Evolutionary conservation across 1,140 invertebrate genomes (phyloP), one percentile per base, ranked within the genome.

Genomic region (Drosophila hydei): DNA sequence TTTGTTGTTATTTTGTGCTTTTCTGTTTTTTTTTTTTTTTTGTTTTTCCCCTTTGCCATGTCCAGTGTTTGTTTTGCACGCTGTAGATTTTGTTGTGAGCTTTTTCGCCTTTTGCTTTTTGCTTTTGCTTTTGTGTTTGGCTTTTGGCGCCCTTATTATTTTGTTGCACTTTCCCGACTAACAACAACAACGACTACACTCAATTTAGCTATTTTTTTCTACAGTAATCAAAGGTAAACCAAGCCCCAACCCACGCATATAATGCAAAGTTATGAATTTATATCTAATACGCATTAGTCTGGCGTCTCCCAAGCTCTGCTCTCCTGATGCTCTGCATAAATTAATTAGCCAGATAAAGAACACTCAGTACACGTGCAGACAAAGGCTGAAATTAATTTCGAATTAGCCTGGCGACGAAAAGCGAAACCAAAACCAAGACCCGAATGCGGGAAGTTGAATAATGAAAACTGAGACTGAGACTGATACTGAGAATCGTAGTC

Each of bases 101-200:
- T 43, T 58, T 42, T 43, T 52, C 59, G 52, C 73, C 50, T 52
- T 71, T 36, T 56, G 19, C 72, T 63, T 56, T 77, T 80, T 51
- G 38, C 33, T 65, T 65, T 69, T 76, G 81, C n/a, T 83, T 88
- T 78, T 70, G 69, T 83, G 69, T 84, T 84, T 84, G 83, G 77
- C 80, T 88, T 81, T 88, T 87, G 83, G 81, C 81, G 83, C 83
- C 72, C 71, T 75, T 72, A 87, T 87, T 88, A 88, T 81, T 63
- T 72, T 77, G 72, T 76, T 81, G 81, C 81, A 78, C 61, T 77
- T 69, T 75, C 47, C 75, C 42, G 60, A 51, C 25, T 3, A 64
- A 40, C 27, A 64, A 18, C 54, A 42, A 25, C 21, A 58, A 8
- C 36, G 4, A 42, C 33, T 16, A 33, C 16, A 59, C 18, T 48